Evolutionary conservation across 30 jellyfish, hydroid and myxozoan species (phyloP), one percentile per base, ranked within the genome.

Genomic region (Pseudorhiza aurosa): DNA sequence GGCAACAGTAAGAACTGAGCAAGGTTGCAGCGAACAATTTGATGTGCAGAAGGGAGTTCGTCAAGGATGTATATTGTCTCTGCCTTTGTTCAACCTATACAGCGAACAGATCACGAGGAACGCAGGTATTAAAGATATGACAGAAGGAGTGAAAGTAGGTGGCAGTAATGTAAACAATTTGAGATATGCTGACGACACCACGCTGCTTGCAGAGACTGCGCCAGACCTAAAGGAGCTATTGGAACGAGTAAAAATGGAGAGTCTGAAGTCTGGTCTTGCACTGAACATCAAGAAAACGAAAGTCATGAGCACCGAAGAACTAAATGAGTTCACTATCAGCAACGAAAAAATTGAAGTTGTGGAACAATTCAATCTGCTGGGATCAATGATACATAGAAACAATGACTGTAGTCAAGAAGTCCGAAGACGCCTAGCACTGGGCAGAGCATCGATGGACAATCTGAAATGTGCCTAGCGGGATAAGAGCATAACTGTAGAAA

Each of bases 311-410:
- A n/a, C n/a, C n/a, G n/a, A n/a, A n/a, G 67, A 68, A 2, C 36
- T 35, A 75, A 67, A 56, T 46, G 81, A 33, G 65, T 75, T 58
- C 0, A 32, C 19, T 46, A 26, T 58, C 55, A 67, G 80, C 28
- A 83, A 55, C 21, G 88, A 75, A 49, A 58, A 75, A 44, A 55
- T 75, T 51, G 82, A 75, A 42, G 88, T 26, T 83, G 88, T 55
- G 15, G 67, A 75, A 30, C 31, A 35, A 8, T 56, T 75, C 33
- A 53, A 4, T 45, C 37, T 28, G 35, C 80, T 75, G 49, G 88
- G 80, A 8, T 75, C 88, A 56, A 25, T 58, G 17, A 75, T 75
- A n/a, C n/a, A n/a, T n/a, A n/a, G n/a, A n/a, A n/a, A n/a, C n/a
- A n/a, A n/a, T n/a, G n/a, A n/a, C n/a, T n/a, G n/a, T n/a, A n/a